Base-by-base conservation (phyloP, 2,797 vertebrate genomes). In the Sternotherus odoratus region DNA sequence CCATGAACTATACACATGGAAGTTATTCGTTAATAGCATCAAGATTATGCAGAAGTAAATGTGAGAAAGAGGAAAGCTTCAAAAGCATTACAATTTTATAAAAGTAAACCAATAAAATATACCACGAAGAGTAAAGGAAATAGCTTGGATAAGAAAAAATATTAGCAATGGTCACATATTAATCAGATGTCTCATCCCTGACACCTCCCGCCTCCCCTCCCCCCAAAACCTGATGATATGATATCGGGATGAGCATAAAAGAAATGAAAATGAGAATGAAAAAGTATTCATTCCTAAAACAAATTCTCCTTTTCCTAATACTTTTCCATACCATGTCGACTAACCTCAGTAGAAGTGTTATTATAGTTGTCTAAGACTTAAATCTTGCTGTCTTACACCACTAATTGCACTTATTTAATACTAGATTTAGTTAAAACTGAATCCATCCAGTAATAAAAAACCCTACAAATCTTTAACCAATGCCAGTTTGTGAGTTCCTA, bases 271-370 rank as follows among this genome's bases (percentile, higher is more conserved):
- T 9, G 33, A 66, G 3, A 36, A 69, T 69, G 60, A 39, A 39
- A 39, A 69, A 21, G 36, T 24, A 39, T 23, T 12, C n/a, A 12
- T 23, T 69, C 92, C 72, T 36, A 84, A 86, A 85, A 94, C n/a
- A 89, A 94, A 88, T 48, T 66, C 43, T 91, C 17, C 8, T 82
- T 89, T 56, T 79, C 88, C 60, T 92, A 86, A 89, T 33, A 46
- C 57, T 78, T 78, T 92, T 87, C 78, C 53, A 89, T 26, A 39
- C 12, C 36, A 69, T 69, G 46, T 48, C 46, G 46, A 48, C 46
- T 48, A 48, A 48, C 46, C 46, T 48, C 46, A 48, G 46, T 9
- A 48, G 46, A 48, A 48, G 43, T 43, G 43, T 43, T 48, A 48
- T 48, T 48, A 48, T 48, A 48, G 46, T 48, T 48, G 46, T 48